Percentiles rank a stretch among this genome's conserved stretches.
Conservation (phyloP, 30 jellyfish, hydroid and myxozoan species). For the Turritopsis rubra region DNA sequence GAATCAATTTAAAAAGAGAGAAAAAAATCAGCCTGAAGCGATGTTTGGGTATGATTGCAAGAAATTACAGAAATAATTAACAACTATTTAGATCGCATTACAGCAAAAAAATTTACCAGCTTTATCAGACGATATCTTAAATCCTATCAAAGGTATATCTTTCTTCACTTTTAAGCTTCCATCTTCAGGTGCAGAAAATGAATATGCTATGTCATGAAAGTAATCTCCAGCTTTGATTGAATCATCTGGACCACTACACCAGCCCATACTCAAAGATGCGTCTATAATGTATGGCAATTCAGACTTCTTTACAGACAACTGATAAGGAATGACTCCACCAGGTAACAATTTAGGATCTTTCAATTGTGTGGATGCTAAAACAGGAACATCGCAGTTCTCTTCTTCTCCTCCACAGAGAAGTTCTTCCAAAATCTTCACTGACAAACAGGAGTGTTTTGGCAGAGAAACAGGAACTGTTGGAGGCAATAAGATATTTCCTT, state of each 20-base stretch:
- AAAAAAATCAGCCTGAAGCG: not conserved
- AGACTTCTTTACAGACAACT: not conserved
- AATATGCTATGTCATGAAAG: not conserved
- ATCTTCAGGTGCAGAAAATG: constrained; percentile 12
- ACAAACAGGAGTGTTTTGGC: not conserved
- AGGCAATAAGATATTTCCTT: not conserved
- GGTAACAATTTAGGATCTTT: not conserved
- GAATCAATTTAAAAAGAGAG: not conserved
- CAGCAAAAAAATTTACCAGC: not conserved
- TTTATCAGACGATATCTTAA: not conserved
- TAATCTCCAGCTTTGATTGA: constrained; percentile 9
- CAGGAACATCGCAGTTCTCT: not conserved
- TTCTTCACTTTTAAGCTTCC: not conserved
- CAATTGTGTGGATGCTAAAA: not conserved
- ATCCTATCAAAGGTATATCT: not conserved
- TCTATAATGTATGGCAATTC: not conserved
- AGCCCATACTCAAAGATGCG: constrained; percentile 3
- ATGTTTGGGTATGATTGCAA: no score
- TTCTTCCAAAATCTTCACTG: not conserved
- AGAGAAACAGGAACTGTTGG: not conserved
- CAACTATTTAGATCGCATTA: not conserved
- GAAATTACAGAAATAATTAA: no score
- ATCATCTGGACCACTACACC: not conserved
- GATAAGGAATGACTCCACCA: not conserved
- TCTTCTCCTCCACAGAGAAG: not conserved